phyloP scores from a whole-genome alignment of 1,140 invertebrate species.

The Bombus cullumanus region DNA sequence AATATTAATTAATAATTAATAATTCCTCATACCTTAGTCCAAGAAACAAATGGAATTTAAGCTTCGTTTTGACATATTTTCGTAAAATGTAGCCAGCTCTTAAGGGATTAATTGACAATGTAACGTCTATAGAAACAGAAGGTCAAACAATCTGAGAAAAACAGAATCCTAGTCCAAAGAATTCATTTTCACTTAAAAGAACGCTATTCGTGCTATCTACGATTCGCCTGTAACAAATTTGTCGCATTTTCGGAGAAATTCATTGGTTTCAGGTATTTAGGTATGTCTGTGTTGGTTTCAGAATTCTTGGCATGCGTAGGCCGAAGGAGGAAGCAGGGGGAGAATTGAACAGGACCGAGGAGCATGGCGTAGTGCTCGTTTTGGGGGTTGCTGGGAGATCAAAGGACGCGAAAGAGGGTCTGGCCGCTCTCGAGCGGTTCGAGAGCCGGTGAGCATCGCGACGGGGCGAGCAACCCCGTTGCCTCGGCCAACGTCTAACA shows the following conservation, averaged over 20 bases:
- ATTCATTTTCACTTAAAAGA: too few species aligned
- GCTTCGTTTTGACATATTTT: too few species aligned
- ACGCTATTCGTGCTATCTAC: too few species aligned
- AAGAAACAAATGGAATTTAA: too few species aligned
- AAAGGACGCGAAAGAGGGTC: constrained; percentile 69
- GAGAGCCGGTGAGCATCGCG: constrained; percentile 79
- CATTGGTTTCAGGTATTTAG: background rate
- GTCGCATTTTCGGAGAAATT: background rate
- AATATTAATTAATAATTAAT: too few species aligned
- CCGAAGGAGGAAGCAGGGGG: constrained; percentile 67
- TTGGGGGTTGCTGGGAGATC: constrained; percentile 59
- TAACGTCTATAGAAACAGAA: too few species aligned
- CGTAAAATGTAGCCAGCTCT: too few species aligned
- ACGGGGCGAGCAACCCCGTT: constrained; percentile 79
- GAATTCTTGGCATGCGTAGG: constrained; percentile 76
- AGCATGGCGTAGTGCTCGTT: constrained; percentile 57
- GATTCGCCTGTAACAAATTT: background rate
- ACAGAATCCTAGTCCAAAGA: too few species aligned
- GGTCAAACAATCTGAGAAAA: too few species aligned
- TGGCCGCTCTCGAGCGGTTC: constrained; percentile 72
- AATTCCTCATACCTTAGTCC: too few species aligned
- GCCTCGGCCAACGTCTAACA: constrained; percentile 76
- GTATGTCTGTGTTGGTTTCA: constrained; percentile 59
- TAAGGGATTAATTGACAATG: too few species aligned
- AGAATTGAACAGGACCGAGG: constrained; percentile 61